Base-by-base conservation (phyloP, 2,888 invertebrate species). In the Calameuta pallipes region DNA sequence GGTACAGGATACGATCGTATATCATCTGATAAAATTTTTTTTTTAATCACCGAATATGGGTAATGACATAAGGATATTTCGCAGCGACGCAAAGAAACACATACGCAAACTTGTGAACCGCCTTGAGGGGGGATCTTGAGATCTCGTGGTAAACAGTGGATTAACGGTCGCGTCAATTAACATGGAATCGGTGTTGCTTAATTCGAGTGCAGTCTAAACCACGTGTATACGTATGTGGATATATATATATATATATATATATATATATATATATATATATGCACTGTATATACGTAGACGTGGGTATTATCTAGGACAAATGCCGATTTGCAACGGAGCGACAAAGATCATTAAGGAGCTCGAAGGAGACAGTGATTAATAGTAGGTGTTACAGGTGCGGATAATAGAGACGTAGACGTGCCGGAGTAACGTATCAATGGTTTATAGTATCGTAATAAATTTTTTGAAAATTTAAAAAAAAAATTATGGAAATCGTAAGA, bases 151-250 rank as follows among this genome's bases (percentile, higher is more conserved):
- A 56, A 56, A 56, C 23, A 23, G 30, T 36, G 78, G 79, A 77
- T 82, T 83, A 82, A 83, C 80, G 33, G 80, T 76, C 76, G 15
- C 73, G 78, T 75, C 77, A 83, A 83, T 83, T 83, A 82, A 79
- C 78, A 80, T 79, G 80, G 79, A 80, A 81, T 82, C 79, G 78
- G 80, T 80, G 80, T 80, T 80, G 80, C 80, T 81, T 80, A 80
- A 78, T 77, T 71, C 75, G 69, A 69, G 11, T 3, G 56, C 56
- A 35, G 76, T 75, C 33, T 70, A 13, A 36, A 13, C 41, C 56
- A 76, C 13, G 74, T 36, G 33, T 76, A 76, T 68, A 76, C 73
- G 68, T 31, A 3, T 30, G 11, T 36, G 36, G 36, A 12, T 36
- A 1, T 1, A 34, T 34, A 34, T 34, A 34, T 34, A 34, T 34